These are phyloP conservation scores for Chloebia gouldiae DNA, from an alignment of 2,113 vertebrate genomes.

Conservation along the genomic window DNA sequence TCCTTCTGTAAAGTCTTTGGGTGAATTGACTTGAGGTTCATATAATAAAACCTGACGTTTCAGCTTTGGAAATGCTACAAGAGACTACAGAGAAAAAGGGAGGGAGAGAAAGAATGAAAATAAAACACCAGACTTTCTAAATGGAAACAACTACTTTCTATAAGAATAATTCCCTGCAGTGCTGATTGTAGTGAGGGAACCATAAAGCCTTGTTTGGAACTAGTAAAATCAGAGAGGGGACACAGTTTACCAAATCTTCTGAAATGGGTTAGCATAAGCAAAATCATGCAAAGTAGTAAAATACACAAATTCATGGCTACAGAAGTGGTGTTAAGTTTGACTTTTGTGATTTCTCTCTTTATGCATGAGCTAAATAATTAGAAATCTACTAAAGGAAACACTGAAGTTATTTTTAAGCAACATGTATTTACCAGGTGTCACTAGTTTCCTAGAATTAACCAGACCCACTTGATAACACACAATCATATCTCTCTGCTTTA, in stretches of 20 bases:
- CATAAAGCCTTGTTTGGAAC: not conserved
- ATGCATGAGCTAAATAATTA: not conserved
- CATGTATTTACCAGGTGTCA: not conserved
- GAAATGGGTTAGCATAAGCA: not conserved
- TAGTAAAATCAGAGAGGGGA: not conserved
- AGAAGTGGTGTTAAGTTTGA: not conserved
- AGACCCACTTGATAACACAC: not conserved
- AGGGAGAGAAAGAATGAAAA: slow-evolving; percentile 43
- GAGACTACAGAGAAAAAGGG: slow-evolving; percentile 79
- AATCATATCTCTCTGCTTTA: not conserved
- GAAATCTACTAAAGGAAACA: not conserved
- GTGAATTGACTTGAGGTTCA: slow-evolving; percentile 94
- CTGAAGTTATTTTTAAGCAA: slow-evolving; percentile 1
- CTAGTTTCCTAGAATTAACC: not conserved
- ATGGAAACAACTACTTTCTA: not conserved
- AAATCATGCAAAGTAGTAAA: not conserved
- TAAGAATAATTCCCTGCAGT: not conserved
- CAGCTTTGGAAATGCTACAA: slow-evolving; percentile 99
- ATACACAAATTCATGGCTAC: not conserved
- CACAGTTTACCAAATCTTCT: not conserved
- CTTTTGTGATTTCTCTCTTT: not conserved
- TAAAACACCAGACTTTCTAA: slow-evolving; percentile 41
- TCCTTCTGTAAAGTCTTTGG: slow-evolving; percentile 99
- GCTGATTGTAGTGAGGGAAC: not conserved
- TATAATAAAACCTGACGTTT: slow-evolving; percentile 97